Base-by-base conservation (phyloP, 2,113 vertebrate species). In the Entelurus aequoreus region DNA sequence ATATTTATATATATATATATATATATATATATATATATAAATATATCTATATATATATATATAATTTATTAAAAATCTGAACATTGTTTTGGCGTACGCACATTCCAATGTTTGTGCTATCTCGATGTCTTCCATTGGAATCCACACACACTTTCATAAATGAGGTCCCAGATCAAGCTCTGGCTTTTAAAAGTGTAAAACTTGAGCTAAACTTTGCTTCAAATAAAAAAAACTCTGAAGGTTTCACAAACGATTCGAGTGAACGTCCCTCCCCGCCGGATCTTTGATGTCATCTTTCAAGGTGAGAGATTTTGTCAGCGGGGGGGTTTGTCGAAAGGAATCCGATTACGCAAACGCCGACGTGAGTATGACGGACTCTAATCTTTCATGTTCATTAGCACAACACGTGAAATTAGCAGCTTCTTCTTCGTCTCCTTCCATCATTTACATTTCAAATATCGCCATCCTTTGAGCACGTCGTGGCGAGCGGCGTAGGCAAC, bases 231-330 rank as follows among this genome's bases (percentile, higher is more conserved):
- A 52, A 40, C 4, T 42, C 11, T 2, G 28, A 38, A 15, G 16
- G 28, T 55, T 61, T 51, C 47, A 48, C 14, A 16, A 48, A 63
- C 50, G 12, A 54, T 47, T 7, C 1, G 1, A 12, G 46, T 13
- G 57, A 68, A 64, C 47, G 51, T 11, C 19, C 10, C 61, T 4
- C 16, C 47, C 5, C 28, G 66, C 35, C 44, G 6, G 35, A 62
- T 38, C 64, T 66, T 65, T 70, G 16, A 78, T 64, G 62, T 69
- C 76, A 64, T 9, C 53, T n/a, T 44, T 35, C 48, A 62, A 67
- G 58, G 81, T 66, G 15, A 21, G 60, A 72, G 79, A 57, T 65
- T 77, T 70, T 58, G 37, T 56, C 80, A 73, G 82, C 74, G 58
- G 82, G 84, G 76, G 78, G 82, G 28, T 28, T 69, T 12, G 62